phyloP scores from a whole-genome alignment of 2,797 vertebrate genomes.

The Molossus molossus region DNA sequence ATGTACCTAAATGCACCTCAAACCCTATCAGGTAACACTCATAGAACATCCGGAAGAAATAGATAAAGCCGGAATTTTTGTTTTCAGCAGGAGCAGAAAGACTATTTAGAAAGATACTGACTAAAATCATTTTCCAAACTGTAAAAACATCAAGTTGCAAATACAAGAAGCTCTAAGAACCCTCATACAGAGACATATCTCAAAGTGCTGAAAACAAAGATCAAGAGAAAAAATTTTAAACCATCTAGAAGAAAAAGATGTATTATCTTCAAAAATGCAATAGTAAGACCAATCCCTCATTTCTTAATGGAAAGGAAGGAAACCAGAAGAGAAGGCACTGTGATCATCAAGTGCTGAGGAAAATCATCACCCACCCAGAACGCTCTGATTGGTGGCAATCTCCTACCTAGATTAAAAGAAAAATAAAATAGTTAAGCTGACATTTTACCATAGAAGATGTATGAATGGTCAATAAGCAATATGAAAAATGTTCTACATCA shows the following conservation, averaged over 20 bases:
- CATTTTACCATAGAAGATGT: background rate
- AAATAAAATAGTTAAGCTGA: background rate
- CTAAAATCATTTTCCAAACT: background rate
- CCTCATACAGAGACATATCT: background rate
- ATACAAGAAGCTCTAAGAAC: slow-evolving; percentile 13
- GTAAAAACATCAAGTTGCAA: background rate
- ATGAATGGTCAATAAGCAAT: background rate
- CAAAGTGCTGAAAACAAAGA: background rate
- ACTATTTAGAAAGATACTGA: background rate
- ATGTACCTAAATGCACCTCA: background rate
- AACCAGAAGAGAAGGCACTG: background rate
- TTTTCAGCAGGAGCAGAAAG: background rate
- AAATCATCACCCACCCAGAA: background rate
- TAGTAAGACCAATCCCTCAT: background rate
- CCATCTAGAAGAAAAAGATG: background rate
- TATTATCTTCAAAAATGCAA: background rate
- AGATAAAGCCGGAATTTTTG: background rate
- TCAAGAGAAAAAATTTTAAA: background rate
- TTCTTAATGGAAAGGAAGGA: background rate
- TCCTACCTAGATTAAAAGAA: background rate
- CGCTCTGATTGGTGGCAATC: background rate
- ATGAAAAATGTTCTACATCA: background rate
- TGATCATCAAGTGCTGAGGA: background rate
- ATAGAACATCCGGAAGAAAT: background rate
- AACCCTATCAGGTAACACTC: background rate